Conservation (phyloP, 2,888 invertebrate genomes). For the Neoscelio sp. region DNA sequence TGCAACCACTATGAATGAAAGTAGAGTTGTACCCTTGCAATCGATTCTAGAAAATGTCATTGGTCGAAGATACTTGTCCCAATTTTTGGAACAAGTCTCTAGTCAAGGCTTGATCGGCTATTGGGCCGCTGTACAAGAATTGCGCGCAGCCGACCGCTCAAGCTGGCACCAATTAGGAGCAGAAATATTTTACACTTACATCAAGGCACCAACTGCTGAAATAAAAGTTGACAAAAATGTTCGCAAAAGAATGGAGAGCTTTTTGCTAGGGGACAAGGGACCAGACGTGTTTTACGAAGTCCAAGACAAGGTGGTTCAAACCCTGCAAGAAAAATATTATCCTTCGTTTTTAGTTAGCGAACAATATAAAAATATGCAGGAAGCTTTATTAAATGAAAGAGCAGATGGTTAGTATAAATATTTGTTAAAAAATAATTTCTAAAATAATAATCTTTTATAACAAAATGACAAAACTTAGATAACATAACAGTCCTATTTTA, state of each 20-base stretch:
- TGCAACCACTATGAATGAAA: constrained; percentile 73
- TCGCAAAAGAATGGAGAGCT: constrained; percentile 93
- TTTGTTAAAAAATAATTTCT: not conserved
- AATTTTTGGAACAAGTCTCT: constrained; percentile 92
- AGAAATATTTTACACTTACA: constrained; percentile 96
- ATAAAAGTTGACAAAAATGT: constrained; percentile 92
- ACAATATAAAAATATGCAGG: constrained; percentile 90
- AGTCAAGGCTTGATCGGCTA: constrained; percentile 94
- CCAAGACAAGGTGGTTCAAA: constrained; percentile 91
- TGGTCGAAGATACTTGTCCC: constrained; percentile 90
- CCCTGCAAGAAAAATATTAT: constrained; percentile 94
- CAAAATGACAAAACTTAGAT: too few relatives aligned
- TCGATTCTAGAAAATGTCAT: constrained; percentile 90
- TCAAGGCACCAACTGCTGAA: constrained; percentile 91
- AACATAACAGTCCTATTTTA: too few relatives aligned
- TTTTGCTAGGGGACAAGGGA: constrained; percentile 93
- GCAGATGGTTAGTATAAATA: constrained; percentile 76
- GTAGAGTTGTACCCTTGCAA: constrained; percentile 86
- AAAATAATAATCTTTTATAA: not conserved
- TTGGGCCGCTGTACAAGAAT: constrained; percentile 94
- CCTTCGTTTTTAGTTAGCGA: constrained; percentile 94
- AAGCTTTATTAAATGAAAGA: constrained; percentile 87
- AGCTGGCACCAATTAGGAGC: constrained; percentile 94
- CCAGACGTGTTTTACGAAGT: constrained; percentile 95
- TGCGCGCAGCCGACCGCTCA: constrained; percentile 89